These are phyloP conservation scores for Epinotia demarniana DNA, from an alignment of 2,888 invertebrate species.

Conservation along the genomic window DNA sequence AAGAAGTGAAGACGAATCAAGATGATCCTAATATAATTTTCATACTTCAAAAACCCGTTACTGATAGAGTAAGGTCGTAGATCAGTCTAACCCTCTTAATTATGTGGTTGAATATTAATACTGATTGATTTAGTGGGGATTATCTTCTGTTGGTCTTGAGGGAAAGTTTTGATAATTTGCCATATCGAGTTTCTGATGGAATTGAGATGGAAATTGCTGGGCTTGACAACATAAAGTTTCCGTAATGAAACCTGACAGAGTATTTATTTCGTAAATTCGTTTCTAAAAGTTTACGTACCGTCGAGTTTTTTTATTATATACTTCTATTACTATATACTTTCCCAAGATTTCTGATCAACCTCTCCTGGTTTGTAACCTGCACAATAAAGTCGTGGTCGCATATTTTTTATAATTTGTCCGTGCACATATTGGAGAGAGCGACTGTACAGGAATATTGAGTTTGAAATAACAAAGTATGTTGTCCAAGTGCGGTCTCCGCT, in stretches of 20 bases:
- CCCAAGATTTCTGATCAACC: too few relatives aligned
- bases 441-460: too few relatives aligned
- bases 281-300: neutral
- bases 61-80: neutral
- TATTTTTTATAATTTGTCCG: too few relatives aligned
- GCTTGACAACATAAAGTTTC: neutral
- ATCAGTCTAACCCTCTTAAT: conserved; percentile 39
- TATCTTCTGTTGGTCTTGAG: neutral
- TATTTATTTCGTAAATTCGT: neutral
- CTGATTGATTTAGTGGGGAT: conserved; percentile 37
- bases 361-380: too few relatives aligned
- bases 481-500: too few relatives aligned
- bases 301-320: too few relatives aligned
- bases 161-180: conserved; percentile 18
- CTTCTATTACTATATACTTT: too few relatives aligned
- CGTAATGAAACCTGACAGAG: neutral
- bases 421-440: too few relatives aligned
- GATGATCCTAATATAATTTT: neutral
- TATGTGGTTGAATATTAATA: conserved; percentile 39
- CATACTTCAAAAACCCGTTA: neutral
- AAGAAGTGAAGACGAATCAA: too few relatives aligned
- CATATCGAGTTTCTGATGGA: conserved; percentile 17
- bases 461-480: too few relatives aligned
- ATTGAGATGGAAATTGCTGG: neutral
- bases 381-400: too few relatives aligned